Base-by-base conservation (phyloP, 2,113 vertebrate genomes). In the Redunca redunca region DNA sequence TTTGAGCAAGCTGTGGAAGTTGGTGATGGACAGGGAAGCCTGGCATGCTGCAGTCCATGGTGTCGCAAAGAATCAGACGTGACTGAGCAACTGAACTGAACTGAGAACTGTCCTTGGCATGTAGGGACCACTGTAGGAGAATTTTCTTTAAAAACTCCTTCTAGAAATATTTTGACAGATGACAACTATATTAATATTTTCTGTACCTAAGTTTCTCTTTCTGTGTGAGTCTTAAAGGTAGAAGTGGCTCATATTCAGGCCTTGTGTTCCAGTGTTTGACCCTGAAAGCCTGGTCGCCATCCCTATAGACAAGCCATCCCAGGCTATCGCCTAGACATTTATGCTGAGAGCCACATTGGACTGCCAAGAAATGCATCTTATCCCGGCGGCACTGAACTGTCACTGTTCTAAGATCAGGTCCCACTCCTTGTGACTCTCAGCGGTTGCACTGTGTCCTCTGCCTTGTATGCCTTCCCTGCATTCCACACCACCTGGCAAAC, bases 91-190 rank as follows among this genome's bases (percentile, higher is more conserved):
- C 67, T 74, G 67, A 74, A 40, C 67, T 40, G 67, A 40, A 74
- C 10, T 40, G 67, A 43, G 21, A 52, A 19, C 19, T 7, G 46
- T 33, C 6, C 33, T 48, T 80, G 33, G 21, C 55, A 26, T 3
- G 0, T 23, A 30, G 74, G 48, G 17, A 62, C 50, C 7, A 14
- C 21, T 8, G n/a, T 26, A 30, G 55, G 46, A 28, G 53, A 50
- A 46, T 93, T 91, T 78, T 36, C 82, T 91, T 91, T 53, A 46
- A 82, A 89, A 88, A 81, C n/a, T 62, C 33, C 53, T 86, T 96
- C 26, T 23, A 60, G 64, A 52, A 82, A 57, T 64, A 23, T 14
- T 78, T 74, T 60, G 60, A 53, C 30, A 30, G n/a, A 81, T 91
- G 58, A 28, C 16, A 71, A 88, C 36, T 64, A 2, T 30, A 36